phyloP scores from a whole-genome alignment of 2,113 vertebrate species.

The Martes martes region DNA sequence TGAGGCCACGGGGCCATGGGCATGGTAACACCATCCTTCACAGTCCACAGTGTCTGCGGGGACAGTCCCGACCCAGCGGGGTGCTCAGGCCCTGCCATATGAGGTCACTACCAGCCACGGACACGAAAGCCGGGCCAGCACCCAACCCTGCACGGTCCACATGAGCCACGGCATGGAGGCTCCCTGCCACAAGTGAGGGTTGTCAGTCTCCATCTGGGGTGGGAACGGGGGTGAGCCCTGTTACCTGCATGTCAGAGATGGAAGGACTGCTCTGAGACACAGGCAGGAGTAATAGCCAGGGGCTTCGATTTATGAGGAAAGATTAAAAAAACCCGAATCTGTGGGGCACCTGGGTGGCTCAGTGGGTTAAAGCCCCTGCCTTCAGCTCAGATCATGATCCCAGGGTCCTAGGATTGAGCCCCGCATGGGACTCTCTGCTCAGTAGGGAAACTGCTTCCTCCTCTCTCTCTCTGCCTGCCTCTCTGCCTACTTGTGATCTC shows the following conservation, averaged over 20 bases:
- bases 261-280: neutral
- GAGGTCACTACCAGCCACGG: neutral
- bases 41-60: neutral
- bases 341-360: too few species aligned
- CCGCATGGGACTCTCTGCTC: too few species aligned
- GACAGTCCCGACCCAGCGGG: rapidly evolving
- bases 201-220: neutral
- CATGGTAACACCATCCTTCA: rapidly evolving
- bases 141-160: rapidly evolving
- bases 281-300: neutral
- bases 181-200: rapidly evolving
- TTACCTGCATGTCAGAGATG: neutral
- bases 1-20: neutral
- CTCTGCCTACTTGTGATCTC: too few species aligned
- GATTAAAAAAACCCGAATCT: neutral
- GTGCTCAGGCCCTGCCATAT: rapidly evolving
- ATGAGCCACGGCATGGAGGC: rapidly evolving
- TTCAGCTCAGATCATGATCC: too few species aligned
- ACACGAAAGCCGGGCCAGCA: rapidly evolving
- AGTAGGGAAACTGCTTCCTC: too few species aligned
- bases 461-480: too few species aligned
- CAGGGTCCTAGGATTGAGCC: too few species aligned
- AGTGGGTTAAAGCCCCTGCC: too few species aligned
- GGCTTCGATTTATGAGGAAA: neutral
- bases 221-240: neutral